Percentiles rank a stretch among this genome's conserved stretches.
Conservation (phyloP, 1,140 invertebrate species). For the Theocolax elegans region DNA sequence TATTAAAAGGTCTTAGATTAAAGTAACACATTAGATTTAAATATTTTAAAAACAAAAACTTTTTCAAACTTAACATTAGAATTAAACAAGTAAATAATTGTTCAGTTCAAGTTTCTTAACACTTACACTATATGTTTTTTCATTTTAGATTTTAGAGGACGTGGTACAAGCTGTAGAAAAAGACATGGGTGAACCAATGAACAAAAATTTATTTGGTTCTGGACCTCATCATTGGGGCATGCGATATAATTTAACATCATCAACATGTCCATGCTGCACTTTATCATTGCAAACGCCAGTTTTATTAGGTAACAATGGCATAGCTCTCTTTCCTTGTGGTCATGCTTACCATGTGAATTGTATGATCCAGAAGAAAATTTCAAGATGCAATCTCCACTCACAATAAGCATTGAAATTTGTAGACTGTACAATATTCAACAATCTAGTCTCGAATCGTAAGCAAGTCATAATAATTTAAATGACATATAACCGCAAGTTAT, state of each 20-base stretch:
- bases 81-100: too few relatives aligned
- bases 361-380: constrained; percentile 64
- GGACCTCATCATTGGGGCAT: constrained; percentile 65
- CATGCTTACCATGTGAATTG: constrained; percentile 66
- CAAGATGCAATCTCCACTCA: constrained; percentile 59
- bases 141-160: constrained; percentile 15
- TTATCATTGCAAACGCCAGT: constrained; percentile 61
- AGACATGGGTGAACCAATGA: constrained; percentile 55
- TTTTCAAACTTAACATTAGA: too few relatives aligned
- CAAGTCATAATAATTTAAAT: neutral
- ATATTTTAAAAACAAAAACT: too few relatives aligned
- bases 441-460: constrained; percentile 36
- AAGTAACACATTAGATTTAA: too few relatives aligned
- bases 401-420: constrained; percentile 30
- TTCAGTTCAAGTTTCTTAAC: too few relatives aligned
- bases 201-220: constrained; percentile 56
- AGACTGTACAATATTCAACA: constrained; percentile 14
- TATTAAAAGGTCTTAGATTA: too few relatives aligned
- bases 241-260: constrained; percentile 52
- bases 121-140: too few relatives aligned
- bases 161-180: constrained; percentile 43
- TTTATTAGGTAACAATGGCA: constrained; percentile 61
- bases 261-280: constrained; percentile 61
- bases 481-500: too few relatives aligned
- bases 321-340: constrained; percentile 64